A percentile compares a stretch with the other conserved stretches of the same genome.
phyloP scores from a whole-genome alignment of 2,888 invertebrate genomes.

The Drosophila emarginata region DNA sequence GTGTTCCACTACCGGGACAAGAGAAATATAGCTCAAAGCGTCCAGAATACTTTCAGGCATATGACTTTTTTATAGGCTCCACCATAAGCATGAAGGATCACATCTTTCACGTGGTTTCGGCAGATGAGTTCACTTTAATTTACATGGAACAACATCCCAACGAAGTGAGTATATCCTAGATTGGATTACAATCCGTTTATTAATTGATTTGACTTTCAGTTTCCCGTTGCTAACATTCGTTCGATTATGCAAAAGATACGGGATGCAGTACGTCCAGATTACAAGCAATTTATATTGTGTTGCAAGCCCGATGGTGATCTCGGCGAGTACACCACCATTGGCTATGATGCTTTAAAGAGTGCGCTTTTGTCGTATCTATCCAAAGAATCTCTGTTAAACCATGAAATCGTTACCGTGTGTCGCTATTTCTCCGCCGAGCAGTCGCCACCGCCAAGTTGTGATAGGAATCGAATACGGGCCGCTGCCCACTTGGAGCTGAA shows the following conservation, averaged over 20 bases:
- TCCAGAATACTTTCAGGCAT: slow-evolving; percentile 89
- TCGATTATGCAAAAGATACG: slow-evolving; percentile 89
- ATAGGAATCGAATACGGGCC: slow-evolving; percentile 84
- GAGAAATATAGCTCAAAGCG: slow-evolving; percentile 88
- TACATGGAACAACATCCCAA: slow-evolving; percentile 92
- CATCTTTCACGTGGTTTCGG: slow-evolving; percentile 89
- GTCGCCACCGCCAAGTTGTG: slow-evolving; percentile 81
- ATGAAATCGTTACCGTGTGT: slow-evolving; percentile 90
- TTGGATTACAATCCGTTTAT: neutral
- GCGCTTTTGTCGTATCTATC: slow-evolving; percentile 84
- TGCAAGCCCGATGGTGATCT: slow-evolving; percentile 83
- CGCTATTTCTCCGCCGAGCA: slow-evolving; percentile 88
- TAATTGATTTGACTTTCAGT: slow-evolving; percentile 82
- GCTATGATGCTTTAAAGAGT: slow-evolving; percentile 83
- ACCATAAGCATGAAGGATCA: slow-evolving; percentile 90
- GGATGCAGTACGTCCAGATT: slow-evolving; percentile 86
- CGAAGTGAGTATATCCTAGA: slow-evolving; percentile 84
- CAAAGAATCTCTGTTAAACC: slow-evolving; percentile 86
- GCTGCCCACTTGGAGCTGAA: slow-evolving; percentile 88
- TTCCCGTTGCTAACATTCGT: slow-evolving; percentile 88
- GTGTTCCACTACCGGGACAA: slow-evolving; percentile 89
- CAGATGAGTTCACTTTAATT: slow-evolving; percentile 93
- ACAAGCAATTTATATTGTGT: slow-evolving; percentile 89
- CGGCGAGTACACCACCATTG: slow-evolving; percentile 60
- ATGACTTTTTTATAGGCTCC: slow-evolving; percentile 93